phyloP scores from a whole-genome alignment of 2,888 invertebrate species.

The Dicyrtomina minuta region DNA sequence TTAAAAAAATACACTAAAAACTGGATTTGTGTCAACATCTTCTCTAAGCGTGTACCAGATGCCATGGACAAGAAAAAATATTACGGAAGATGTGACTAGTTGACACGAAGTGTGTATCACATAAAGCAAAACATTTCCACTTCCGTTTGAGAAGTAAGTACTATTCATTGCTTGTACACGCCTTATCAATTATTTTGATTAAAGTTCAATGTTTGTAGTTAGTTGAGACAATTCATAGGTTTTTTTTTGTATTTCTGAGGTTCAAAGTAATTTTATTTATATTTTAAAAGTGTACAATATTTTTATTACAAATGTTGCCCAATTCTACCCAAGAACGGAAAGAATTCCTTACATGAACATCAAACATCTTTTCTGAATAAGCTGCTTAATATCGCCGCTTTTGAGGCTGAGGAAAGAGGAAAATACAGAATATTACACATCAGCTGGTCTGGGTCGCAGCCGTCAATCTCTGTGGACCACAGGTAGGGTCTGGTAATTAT shows the following conservation, averaged over 20 bases:
- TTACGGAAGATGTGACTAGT: conserved; percentile 78
- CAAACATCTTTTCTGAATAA: conserved; percentile 2
- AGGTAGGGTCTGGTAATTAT: conserved; percentile 61
- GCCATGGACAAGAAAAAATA: conserved; percentile 54
- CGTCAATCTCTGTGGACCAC: conserved; percentile 71
- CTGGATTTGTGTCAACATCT: too few species aligned
- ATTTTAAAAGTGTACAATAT: too few species aligned
- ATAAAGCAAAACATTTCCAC: conserved; percentile 69
- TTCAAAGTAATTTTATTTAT: too few species aligned
- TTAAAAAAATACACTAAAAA: too few species aligned
- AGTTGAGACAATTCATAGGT: too few species aligned
- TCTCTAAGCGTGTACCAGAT: too few species aligned
- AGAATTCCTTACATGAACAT: conserved; percentile 11
- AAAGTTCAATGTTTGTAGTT: too few species aligned
- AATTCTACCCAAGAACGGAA: conserved; percentile 14
- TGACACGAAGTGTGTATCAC: conserved; percentile 89
- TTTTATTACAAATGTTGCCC: too few species aligned
- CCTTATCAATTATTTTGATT: too few species aligned
- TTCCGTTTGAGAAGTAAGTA: conserved; percentile 66
- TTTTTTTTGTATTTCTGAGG: too few species aligned
- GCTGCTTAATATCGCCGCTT: conserved; percentile 48
- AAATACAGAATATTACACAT: conserved; percentile 69
- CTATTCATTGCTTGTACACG: not conserved
- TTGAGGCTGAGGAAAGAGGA: conserved; percentile 56
- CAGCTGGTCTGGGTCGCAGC: conserved; percentile 82